Evolutionary conservation across 2,113 vertebrate species (phyloP).

Genomic region (Hepsetus odoe): DNA sequence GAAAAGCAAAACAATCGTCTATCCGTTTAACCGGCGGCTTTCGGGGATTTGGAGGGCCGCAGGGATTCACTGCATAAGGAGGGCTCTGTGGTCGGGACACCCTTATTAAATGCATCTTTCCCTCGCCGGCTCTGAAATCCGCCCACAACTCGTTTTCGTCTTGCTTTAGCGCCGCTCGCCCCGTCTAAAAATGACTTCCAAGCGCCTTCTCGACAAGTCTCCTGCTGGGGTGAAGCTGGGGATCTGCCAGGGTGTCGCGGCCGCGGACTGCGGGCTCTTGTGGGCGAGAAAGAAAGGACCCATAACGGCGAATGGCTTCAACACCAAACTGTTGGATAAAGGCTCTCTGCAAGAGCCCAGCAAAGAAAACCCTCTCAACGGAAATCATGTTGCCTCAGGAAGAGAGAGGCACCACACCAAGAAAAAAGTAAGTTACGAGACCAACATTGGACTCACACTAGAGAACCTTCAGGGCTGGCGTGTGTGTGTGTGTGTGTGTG

Average conservation of each 20-base stretch:
- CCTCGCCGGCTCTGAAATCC: constrained; percentile 66
- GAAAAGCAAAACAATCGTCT: constrained; percentile 79
- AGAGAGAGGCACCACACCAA: constrained; percentile 63
- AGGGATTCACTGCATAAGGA: constrained; percentile 60
- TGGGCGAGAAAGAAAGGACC: constrained; percentile 62
- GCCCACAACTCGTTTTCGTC: constrained; percentile 67
- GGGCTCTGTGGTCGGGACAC: constrained; percentile 59
- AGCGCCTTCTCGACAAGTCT: constrained; percentile 71
- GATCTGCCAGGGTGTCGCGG: constrained; percentile 56
- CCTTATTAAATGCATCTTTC: constrained; percentile 76
- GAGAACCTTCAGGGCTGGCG: too few relatives aligned
- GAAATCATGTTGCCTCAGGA: constrained; percentile 56
- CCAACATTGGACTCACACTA: neutral
- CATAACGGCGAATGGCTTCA: constrained; percentile 52
- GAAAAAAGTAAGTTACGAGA: constrained; percentile 72
- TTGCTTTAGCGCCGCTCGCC: constrained; percentile 69
- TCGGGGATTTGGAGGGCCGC: constrained; percentile 61
- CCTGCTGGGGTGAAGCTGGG: constrained; percentile 62
- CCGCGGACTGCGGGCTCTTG: constrained; percentile 53
- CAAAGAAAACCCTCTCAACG: constrained; percentile 58
- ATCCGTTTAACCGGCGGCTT: constrained; percentile 71
- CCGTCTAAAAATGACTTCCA: constrained; percentile 76
- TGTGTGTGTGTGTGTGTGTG: neutral
- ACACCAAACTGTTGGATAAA: constrained; percentile 63
- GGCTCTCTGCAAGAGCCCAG: constrained; percentile 55